These are phyloP conservation scores for Drymonia ruficornis DNA, from an alignment of 2,888 invertebrate genomes.

Conservation along the genomic window DNA sequence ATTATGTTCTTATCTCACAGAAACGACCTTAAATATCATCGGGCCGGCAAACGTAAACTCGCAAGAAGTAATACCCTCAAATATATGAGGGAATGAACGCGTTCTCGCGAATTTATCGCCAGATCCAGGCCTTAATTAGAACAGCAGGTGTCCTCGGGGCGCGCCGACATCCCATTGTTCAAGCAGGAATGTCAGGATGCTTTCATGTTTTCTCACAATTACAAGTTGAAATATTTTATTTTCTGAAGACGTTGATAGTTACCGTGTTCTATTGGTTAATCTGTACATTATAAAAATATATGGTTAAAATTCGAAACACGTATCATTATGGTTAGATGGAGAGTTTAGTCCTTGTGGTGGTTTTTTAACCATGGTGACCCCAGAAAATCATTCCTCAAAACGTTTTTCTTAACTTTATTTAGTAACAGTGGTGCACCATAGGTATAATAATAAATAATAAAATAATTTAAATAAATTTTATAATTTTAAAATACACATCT, in stretches of 20 bases:
- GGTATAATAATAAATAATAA: no score
- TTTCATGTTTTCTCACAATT: neutral
- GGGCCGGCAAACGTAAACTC: constrained; percentile 30
- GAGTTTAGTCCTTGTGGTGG: no score
- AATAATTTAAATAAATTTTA: no score
- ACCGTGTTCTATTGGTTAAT: no score
- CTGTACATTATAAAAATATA: no score
- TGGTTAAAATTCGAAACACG: no score
- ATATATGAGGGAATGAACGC: constrained; percentile 6
- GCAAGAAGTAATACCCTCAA: constrained; percentile 29
- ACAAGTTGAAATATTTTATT: neutral
- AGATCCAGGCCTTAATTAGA: constrained; percentile 43
- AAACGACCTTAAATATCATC: constrained; percentile 34
- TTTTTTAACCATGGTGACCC: no score
- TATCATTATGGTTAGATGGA: no score
- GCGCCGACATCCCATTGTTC: constrained; percentile 23
- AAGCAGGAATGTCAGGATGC: neutral
- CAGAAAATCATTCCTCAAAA: no score
- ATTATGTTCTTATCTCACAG: constrained; percentile 31
- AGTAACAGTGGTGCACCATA: no score
- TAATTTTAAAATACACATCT: no score
- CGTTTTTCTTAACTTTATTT: no score
- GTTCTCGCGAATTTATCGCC: constrained; percentile 38
- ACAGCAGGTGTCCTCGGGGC: constrained; percentile 42
- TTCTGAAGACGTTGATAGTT: neutral